These are phyloP conservation scores for Ophion costatus DNA, from an alignment of 2,888 invertebrate species.

Conservation along the genomic window DNA sequence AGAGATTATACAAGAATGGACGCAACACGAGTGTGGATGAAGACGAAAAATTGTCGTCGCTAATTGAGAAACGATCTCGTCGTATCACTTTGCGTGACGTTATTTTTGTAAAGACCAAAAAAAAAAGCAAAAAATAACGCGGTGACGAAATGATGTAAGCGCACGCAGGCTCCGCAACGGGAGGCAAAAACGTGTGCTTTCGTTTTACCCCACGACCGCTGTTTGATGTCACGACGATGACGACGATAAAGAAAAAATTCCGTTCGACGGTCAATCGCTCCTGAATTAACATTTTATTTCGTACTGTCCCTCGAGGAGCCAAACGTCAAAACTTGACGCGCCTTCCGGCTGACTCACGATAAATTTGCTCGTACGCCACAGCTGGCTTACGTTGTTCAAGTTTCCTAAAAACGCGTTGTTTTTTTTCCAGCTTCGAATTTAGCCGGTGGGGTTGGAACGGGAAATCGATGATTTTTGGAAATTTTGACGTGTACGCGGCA, in stretches of 20 bases:
- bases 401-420: background rate
- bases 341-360: constrained; percentile 23
- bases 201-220: background rate
- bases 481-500: background rate
- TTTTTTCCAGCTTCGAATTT: background rate
- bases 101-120: background rate
- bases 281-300: background rate
- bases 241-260: background rate
- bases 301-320: background rate
- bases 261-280: background rate
- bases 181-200: background rate
- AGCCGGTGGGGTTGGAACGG: background rate
- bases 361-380: background rate
- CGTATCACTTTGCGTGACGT: too few relatives aligned
- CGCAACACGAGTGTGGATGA: too few relatives aligned
- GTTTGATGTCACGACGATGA: background rate
- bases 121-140: background rate
- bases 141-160: background rate
- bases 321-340: background rate
- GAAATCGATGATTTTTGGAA: background rate
- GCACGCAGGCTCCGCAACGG: background rate
- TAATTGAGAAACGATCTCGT: too few relatives aligned
- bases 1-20: too few relatives aligned
- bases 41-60: too few relatives aligned
- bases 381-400: background rate